Evolutionary conservation across 1,140 invertebrate genomes (phyloP).

Genomic region (Orchestia grillus): DNA sequence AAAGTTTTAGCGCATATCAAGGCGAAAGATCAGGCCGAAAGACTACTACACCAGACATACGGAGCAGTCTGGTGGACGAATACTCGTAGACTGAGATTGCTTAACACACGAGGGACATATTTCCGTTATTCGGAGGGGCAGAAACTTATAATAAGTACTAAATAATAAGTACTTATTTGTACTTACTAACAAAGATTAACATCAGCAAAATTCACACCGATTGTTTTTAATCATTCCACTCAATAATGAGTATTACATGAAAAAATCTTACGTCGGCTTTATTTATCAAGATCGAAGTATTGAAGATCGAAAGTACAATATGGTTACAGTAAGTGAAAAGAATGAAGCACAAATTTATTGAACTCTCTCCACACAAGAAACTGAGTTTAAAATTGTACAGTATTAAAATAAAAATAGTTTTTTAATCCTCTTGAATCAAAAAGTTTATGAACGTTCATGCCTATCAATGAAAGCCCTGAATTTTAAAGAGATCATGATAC

Average conservation of each 20-base stretch:
- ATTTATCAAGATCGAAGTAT: no score
- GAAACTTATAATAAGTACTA: not conserved
- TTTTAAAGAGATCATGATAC: no score
- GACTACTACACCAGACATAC: not conserved
- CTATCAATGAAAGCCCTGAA: not conserved
- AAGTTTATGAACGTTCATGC: not conserved
- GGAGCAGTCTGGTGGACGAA: not conserved
- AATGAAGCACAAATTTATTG: no score
- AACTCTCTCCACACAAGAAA: not conserved
- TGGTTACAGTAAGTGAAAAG: no score
- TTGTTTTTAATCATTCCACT: not conserved
- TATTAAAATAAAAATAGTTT: not conserved
- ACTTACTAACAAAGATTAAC: not conserved
- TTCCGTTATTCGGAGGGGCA: not conserved
- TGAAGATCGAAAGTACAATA: no score
- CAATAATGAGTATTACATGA: not conserved
- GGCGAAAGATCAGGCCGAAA: not conserved
- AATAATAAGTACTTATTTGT: not conserved
- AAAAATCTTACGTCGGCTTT: not conserved
- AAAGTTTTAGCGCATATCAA: conserved; percentile 22
- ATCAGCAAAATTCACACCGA: not conserved
- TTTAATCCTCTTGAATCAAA: not conserved
- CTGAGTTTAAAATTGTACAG: not conserved
- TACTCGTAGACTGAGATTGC: not conserved
- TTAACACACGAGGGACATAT: not conserved